A percentile compares a stretch with the other conserved stretches of the same genome.
Conservation (phyloP, 2,888 invertebrate species). For the Deilephila elpenor region DNA sequence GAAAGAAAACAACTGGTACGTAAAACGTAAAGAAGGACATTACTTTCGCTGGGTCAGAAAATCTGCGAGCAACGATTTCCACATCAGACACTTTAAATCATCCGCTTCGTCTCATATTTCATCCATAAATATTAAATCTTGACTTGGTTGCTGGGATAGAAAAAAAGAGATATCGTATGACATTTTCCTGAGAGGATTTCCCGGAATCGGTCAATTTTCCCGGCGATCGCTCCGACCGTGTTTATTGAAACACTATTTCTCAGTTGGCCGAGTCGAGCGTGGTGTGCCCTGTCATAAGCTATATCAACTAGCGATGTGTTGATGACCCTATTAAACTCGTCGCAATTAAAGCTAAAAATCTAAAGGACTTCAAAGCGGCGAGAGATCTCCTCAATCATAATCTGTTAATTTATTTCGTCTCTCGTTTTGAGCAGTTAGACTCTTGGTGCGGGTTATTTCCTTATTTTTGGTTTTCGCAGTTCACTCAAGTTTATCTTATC, state of each 20-base stretch:
- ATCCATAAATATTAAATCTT: conserved; percentile 84
- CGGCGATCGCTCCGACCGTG: conserved; percentile 75
- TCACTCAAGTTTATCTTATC: conserved; percentile 31
- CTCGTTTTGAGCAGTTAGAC: conserved; percentile 14
- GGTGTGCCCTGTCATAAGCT: conserved; percentile 61
- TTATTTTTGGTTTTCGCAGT: conserved; percentile 26
- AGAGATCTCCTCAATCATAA: conserved; percentile 8
- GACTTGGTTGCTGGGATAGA: conserved; percentile 74
- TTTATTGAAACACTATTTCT: conserved; percentile 82
- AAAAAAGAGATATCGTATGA: conserved; percentile 78
- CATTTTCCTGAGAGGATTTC: conserved; percentile 78
- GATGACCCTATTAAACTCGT: conserved; percentile 40
- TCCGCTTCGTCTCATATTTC: conserved; percentile 82
- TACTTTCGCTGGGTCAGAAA: conserved; percentile 82
- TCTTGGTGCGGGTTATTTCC: conserved; percentile 17
- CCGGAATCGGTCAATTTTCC: conserved; percentile 83
- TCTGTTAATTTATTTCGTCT: conserved; percentile 11
- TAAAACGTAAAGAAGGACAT: conserved; percentile 80
- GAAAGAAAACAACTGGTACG: conserved; percentile 81
- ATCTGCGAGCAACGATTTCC: conserved; percentile 81
- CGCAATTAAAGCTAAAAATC: conserved; percentile 23
- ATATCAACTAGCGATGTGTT: conserved; percentile 46
- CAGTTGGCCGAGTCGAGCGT: conserved; percentile 65
- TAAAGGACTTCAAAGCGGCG: conserved; percentile 12
- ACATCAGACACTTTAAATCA: conserved; percentile 84